Evolutionary conservation across 2,113 vertebrate genomes (phyloP).

Genomic region (Nyctereutes procyonoides): DNA sequence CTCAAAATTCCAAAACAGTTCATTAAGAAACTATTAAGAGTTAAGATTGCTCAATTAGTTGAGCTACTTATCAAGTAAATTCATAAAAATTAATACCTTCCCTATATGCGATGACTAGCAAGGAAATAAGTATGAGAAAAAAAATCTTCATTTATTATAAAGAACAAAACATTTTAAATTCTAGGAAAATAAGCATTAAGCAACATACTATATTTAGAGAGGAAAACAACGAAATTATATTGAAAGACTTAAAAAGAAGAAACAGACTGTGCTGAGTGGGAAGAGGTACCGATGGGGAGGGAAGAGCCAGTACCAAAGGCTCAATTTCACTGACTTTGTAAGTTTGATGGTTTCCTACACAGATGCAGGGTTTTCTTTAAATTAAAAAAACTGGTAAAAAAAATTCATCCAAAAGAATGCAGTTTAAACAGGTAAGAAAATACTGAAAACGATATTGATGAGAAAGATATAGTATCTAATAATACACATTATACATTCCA

Average conservation of each 20-base stretch:
- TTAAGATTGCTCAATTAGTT: not conserved
- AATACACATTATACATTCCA: not conserved
- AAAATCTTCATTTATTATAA: not conserved
- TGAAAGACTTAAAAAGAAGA: not conserved
- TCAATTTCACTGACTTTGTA: not conserved
- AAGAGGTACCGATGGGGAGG: not conserved
- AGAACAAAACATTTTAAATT: not conserved
- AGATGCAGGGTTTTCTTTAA: not conserved
- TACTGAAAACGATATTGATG: not conserved
- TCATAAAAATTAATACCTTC: slow-evolving; percentile 26
- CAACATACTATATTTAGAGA: not conserved
- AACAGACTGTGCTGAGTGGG: not conserved
- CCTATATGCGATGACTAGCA: not conserved
- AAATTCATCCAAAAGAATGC: not conserved
- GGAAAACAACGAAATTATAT: slow-evolving; percentile 34
- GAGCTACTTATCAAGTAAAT: not conserved
- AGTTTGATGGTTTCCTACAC: not conserved
- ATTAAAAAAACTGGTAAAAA: not conserved
- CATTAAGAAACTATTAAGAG: not conserved
- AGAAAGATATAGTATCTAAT: not conserved
- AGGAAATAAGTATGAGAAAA: not conserved
- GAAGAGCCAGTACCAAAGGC: not conserved
- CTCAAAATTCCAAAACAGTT: slow-evolving; percentile 16
- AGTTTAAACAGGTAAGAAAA: not conserved
- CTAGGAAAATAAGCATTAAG: not conserved